phyloP scores from a whole-genome alignment of 2,888 invertebrate genomes.

The Ceraclea dissimilis region DNA sequence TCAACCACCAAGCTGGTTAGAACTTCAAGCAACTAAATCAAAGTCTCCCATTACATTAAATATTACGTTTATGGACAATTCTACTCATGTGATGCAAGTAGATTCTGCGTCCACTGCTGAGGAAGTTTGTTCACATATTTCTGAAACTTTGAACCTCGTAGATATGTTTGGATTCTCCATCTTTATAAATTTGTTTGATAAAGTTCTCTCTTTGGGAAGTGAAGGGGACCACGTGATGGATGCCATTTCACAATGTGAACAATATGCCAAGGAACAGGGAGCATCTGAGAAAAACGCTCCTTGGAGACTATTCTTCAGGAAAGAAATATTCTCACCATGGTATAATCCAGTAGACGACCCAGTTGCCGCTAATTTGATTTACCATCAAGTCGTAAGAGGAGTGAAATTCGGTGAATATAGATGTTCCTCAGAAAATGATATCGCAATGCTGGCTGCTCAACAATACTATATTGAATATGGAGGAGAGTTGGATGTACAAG shows the following conservation, averaged over 20 bases:
- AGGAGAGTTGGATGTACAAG: slow-evolving; percentile 55
- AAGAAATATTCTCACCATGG: slow-evolving; percentile 91
- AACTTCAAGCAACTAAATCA: slow-evolving; percentile 75
- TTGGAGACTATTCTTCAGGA: slow-evolving; percentile 81
- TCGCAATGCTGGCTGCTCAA: slow-evolving; percentile 82
- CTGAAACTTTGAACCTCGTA: slow-evolving; percentile 64
- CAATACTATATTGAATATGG: slow-evolving; percentile 85
- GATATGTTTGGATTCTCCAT: slow-evolving; percentile 90
- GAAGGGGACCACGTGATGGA: slow-evolving; percentile 92
- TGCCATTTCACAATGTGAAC: slow-evolving; percentile 93
- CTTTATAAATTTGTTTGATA: slow-evolving; percentile 84
- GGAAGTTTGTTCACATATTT: slow-evolving; percentile 76
- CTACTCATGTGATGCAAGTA: slow-evolving; percentile 69
- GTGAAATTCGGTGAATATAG: slow-evolving; percentile 90
- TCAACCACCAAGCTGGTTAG: slow-evolving; percentile 90
- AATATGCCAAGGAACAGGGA: slow-evolving; percentile 87
- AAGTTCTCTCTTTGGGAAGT: slow-evolving; percentile 81
- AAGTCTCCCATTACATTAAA: slow-evolving; percentile 77
- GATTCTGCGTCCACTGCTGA: slow-evolving; percentile 88
- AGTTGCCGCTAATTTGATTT: slow-evolving; percentile 81
- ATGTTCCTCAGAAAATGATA: slow-evolving; percentile 73
- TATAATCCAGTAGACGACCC: slow-evolving; percentile 77
- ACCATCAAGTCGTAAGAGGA: slow-evolving; percentile 79
- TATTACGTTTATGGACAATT: slow-evolving; percentile 84
- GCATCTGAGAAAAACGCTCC: slow-evolving; percentile 76